Percentiles rank a stretch among this genome's conserved stretches.
Conservation (phyloP, 2,888 invertebrate genomes). For the Augochlorella aurata region DNA sequence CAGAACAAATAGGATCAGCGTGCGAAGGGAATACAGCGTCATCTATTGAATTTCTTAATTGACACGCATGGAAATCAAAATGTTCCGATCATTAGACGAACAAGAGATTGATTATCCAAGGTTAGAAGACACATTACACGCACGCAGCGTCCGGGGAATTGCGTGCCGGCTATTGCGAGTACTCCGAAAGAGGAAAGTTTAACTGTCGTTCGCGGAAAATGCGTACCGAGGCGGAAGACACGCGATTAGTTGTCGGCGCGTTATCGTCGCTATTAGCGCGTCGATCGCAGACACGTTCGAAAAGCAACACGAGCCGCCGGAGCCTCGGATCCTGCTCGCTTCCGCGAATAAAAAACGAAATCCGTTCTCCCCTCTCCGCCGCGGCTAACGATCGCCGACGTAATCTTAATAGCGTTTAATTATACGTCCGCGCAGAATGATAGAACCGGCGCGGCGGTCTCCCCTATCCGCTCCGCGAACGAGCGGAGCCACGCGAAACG, state of each 20-base stretch:
- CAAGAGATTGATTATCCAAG: too few relatives aligned
- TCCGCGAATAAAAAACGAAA: constrained; percentile 9
- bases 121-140: too few relatives aligned
- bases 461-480: constrained; percentile 33
- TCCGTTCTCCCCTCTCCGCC: background rate
- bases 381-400: constrained; percentile 39
- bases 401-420: constrained; percentile 56
- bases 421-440: constrained; percentile 42
- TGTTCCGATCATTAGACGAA: too few relatives aligned
- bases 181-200: too few relatives aligned
- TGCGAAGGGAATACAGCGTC: too few relatives aligned
- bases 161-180: too few relatives aligned
- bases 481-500: constrained; percentile 34
- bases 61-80: too few relatives aligned
- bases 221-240: too few relatives aligned
- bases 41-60: too few relatives aligned
- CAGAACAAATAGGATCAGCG: too few relatives aligned
- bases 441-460: constrained; percentile 38
- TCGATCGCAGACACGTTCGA: constrained; percentile 30
- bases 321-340: background rate
- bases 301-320: background rate
- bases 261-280: constrained; percentile 37
- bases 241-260: constrained; percentile 7
- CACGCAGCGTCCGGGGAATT: too few relatives aligned
- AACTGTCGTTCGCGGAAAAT: too few relatives aligned